Evolutionary conservation across 2,888 invertebrate genomes (phyloP), one percentile per base, ranked within the genome.

Genomic region (Chloromyia formosa): DNA sequence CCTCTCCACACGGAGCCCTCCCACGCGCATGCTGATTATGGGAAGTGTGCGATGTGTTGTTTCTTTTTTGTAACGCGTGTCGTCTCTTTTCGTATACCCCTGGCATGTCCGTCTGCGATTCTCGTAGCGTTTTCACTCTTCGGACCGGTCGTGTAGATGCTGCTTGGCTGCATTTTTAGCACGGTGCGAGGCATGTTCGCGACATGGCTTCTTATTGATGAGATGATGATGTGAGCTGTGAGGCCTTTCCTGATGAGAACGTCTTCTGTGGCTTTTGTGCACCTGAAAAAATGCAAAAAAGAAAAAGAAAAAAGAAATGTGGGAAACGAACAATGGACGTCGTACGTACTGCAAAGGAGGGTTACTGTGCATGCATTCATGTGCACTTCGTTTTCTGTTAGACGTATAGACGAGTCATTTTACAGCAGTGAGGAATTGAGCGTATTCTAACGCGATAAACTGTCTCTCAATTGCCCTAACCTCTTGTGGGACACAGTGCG

Each of bases 1-100:
- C 72, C 23, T 58, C 45, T 54, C 40, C 45, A 58, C 5, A 60
- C 54, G 72, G 40, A 58, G 20, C 72, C 72, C 72, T 58, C 72
- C 73, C 73, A 56, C 73, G 61, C 73, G 73, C 73, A 73, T 73
- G 73, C 73, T 73, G 45, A 61, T 73, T 60, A 60, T 61, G 16
- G 14, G 27, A n/a, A 56, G n/a, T 61, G 61, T 35, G 7, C 27
- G 54, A 45, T 69, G 62, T 69, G 42, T 53, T 69, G 16, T 69
- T 69, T 69, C 68, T 69, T 69, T 69, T 60, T 27, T 14, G 54
- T 23, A 16, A n/a, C 35, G 58, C 22, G 27, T 71, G 58, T 58
- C 58, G 58, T 71, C 58, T 71, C 71, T 71, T 71, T 71, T 40
- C 18, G 20, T 5, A 5, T 56, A 18, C 20, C 56, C 16, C 56